Conservation (phyloP, 1,140 invertebrate genomes). For the Nylanderia fulva region DNA sequence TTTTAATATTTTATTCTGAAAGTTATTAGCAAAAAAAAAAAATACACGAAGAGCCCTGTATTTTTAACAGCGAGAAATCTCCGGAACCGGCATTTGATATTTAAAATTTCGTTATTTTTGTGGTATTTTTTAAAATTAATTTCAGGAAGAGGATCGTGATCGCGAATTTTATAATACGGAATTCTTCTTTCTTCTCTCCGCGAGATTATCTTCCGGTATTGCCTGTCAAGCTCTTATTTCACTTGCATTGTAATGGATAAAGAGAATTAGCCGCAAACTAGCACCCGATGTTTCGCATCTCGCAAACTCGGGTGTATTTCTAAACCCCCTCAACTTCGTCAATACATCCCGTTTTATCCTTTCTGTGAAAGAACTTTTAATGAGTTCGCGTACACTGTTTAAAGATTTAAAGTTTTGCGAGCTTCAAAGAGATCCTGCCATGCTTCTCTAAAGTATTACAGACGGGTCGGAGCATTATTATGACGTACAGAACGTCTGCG, state of each 20-base stretch:
- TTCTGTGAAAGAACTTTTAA: constrained; percentile 63
- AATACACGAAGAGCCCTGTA: neutral
- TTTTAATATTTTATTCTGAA: constrained; percentile 29
- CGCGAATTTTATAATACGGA: neutral
- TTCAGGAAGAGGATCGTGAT: neutral
- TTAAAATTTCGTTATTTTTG: constrained; percentile 5
- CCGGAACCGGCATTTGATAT: constrained; percentile 9
- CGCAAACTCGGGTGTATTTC: constrained; percentile 54
- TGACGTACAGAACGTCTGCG: constrained; percentile 58
- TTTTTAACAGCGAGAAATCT: neutral
- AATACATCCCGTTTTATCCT: constrained; percentile 59
- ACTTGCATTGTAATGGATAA: constrained; percentile 44
- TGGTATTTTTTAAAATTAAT: neutral
- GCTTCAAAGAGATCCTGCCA: constrained; percentile 60
- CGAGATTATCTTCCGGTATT: constrained; percentile 23
- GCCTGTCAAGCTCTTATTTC: constrained; percentile 45
- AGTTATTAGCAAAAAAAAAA: neutral
- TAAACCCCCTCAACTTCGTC: constrained; percentile 58
- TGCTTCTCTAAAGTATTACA: constrained; percentile 61
- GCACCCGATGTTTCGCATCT: constrained; percentile 58
- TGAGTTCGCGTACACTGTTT: constrained; percentile 63
- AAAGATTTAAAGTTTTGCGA: constrained; percentile 65
- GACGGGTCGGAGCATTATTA: constrained; percentile 47
- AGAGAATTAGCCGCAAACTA: constrained; percentile 51
- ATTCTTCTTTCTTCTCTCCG: neutral